Evolutionary conservation across 30 jellyfish, hydroid and myxozoan species (phyloP).

Genomic region (Pelagia noctiluca): DNA sequence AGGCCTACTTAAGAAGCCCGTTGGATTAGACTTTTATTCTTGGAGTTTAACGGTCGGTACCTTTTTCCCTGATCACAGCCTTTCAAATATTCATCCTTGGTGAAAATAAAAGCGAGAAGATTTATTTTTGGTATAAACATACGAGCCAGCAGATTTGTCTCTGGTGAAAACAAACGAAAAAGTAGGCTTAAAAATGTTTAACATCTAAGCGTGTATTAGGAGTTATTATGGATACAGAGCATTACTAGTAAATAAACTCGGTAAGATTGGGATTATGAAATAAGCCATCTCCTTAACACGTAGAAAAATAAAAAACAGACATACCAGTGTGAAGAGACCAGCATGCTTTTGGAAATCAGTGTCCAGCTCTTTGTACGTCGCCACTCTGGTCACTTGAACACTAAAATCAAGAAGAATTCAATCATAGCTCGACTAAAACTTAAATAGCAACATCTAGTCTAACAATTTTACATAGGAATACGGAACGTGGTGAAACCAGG

Average conservation of each 20-base stretch:
- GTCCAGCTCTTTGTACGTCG: slow-evolving; percentile 99
- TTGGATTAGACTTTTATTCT: slow-evolving; percentile 41
- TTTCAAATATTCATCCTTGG: slow-evolving; percentile 31
- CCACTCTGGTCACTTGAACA: slow-evolving; percentile 99
- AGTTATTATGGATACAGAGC: slow-evolving; percentile 47
- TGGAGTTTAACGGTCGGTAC: slow-evolving; percentile 67
- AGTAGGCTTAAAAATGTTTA: slow-evolving; percentile 62
- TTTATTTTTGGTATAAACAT: too few relatives aligned
- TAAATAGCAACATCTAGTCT: background rate
- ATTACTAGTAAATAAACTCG: slow-evolving; percentile 56
- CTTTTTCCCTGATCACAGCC: slow-evolving; percentile 53
- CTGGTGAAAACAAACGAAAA: slow-evolving; percentile 40
- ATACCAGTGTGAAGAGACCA: slow-evolving; percentile 96
- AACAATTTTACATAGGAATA: slow-evolving; percentile 35
- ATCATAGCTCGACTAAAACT: background rate
- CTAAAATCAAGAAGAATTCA: slow-evolving; percentile 33
- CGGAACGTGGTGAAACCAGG: slow-evolving; percentile 66
- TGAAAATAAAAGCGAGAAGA: background rate
- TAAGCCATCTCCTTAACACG: slow-evolving; percentile 51
- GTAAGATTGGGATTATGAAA: slow-evolving; percentile 69
- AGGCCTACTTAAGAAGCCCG: slow-evolving; percentile 44
- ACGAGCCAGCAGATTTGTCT: too few relatives aligned
- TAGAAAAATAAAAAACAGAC: slow-evolving; percentile 25
- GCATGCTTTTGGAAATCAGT: slow-evolving; percentile 97
- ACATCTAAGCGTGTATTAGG: slow-evolving; percentile 59